phyloP scores from a whole-genome alignment of 2,113 vertebrate genomes.

The Rallus limicola region DNA sequence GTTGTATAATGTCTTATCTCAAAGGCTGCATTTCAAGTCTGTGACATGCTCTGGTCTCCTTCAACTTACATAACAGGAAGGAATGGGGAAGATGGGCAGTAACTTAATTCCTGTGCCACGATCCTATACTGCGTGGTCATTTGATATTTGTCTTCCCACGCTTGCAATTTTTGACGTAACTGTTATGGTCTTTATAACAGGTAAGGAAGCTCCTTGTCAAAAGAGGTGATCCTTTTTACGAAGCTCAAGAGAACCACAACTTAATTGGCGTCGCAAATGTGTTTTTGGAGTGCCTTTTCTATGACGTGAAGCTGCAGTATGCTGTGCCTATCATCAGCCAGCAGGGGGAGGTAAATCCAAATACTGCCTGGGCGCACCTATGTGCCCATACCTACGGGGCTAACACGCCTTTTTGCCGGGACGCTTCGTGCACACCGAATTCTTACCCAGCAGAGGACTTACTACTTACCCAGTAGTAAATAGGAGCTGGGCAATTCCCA shows the following conservation, averaged over 20 bases:
- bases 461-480: too few relatives aligned
- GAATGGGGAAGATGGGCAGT: neutral
- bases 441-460: neutral
- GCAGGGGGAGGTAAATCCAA: slow-evolving; percentile 90
- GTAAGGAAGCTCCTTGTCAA: slow-evolving; percentile 80
- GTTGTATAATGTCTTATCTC: neutral
- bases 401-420: neutral
- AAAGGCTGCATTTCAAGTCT: neutral
- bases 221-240: slow-evolving; percentile 91
- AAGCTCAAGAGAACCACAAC: slow-evolving; percentile 97
- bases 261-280: slow-evolving; percentile 95
- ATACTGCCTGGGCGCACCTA: neutral
- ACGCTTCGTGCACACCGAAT: too few relatives aligned
- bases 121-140: neutral
- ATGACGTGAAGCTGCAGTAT: slow-evolving; percentile 93
- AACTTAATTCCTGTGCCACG: neutral
- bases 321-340: slow-evolving; percentile 99
- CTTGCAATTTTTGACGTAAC: neutral
- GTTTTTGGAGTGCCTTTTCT: slow-evolving; percentile 96
- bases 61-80: neutral
- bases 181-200: slow-evolving; percentile 64
- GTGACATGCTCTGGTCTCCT: neutral
- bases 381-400: fast-evolving
- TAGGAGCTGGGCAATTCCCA: neutral
- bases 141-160: fast-evolving